These are phyloP conservation scores for Poeciliopsis turrubarensis DNA, from an alignment of 2,113 vertebrate species.

Conservation along the genomic window DNA sequence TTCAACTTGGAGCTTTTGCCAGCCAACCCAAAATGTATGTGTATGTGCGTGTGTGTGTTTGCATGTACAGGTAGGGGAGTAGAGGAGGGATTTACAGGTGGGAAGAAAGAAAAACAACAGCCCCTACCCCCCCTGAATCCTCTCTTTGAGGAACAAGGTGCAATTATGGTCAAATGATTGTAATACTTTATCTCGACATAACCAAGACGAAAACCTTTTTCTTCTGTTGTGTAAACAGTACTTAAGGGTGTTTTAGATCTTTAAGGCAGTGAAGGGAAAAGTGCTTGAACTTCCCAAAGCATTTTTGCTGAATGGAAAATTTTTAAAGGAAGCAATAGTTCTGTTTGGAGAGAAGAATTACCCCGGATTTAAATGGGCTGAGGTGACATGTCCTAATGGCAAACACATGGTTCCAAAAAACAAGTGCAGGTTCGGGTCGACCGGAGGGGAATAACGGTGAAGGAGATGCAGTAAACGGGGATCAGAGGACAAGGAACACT, in stretches of 20 bases:
- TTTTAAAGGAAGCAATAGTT: constrained; percentile 20
- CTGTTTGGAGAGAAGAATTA: constrained; percentile 22
- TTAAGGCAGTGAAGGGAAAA: constrained; percentile 36
- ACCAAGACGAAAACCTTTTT: constrained; percentile 52
- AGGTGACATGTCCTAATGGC: constrained; percentile 38
- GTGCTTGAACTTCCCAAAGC: constrained; percentile 30
- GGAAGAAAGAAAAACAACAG: constrained; percentile 53
- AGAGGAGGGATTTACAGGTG: constrained; percentile 51
- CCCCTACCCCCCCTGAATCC: constrained; percentile 37
- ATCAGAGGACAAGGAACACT: background rate
- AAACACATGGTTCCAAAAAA: constrained; percentile 11
- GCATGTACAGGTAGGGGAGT: background rate
- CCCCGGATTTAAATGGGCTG: constrained; percentile 16
- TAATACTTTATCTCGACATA: constrained; percentile 66
- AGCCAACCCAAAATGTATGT: constrained; percentile 47
- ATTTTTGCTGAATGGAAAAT: constrained; percentile 32
- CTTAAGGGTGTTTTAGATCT: constrained; percentile 52
- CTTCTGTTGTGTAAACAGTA: constrained; percentile 60
- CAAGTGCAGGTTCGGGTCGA: constrained; percentile 9
- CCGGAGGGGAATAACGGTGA: constrained; percentile 5
- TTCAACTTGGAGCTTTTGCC: constrained; percentile 69
- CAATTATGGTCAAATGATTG: constrained; percentile 72
- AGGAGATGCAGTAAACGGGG: background rate
- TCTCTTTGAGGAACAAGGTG: constrained; percentile 61
- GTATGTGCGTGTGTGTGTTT: background rate